phyloP scores from a whole-genome alignment of 2,888 invertebrate genomes.

The Helleia helle region DNA sequence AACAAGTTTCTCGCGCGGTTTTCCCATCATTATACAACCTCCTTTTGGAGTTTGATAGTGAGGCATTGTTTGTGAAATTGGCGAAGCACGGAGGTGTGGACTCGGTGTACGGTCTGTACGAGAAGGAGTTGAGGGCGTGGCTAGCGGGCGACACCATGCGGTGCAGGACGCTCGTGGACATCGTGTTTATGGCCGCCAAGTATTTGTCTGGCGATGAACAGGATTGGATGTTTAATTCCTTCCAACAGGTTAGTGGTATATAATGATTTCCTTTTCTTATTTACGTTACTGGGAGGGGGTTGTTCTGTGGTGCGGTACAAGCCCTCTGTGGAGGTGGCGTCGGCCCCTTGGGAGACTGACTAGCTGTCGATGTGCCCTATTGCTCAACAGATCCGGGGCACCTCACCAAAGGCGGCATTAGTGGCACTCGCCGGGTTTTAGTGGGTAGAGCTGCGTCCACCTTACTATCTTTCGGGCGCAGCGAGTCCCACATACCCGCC shows the following conservation, averaged over 20 bases:
- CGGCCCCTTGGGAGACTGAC: no score
- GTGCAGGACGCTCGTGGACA: constrained; percentile 71
- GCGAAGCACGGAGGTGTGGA: constrained; percentile 35
- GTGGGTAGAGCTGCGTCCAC: no score
- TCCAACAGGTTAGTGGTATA: constrained; percentile 62
- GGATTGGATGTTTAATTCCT: constrained; percentile 63
- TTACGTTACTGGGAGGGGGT: no score
- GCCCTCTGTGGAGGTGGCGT: no score
- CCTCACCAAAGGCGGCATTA: no score
- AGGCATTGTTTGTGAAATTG: constrained; percentile 58
- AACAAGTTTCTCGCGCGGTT: constrained; percentile 49
- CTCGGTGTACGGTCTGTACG: constrained; percentile 36
- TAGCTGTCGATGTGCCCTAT: no score
- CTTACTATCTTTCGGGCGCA: no score
- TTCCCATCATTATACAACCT: constrained; percentile 68
- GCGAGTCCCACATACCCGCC: no score
- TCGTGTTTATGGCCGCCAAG: constrained; percentile 76
- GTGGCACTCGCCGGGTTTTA: no score
- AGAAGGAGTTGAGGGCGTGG: constrained; percentile 56
- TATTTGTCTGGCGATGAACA: constrained; percentile 71
- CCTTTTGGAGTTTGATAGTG: constrained; percentile 71
- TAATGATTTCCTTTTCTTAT: no score
- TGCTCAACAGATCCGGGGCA: no score
- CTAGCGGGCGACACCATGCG: constrained; percentile 61
- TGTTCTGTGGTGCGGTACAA: no score